Conservation (phyloP, 1,140 invertebrate species). For the Hypsibius dujardini region DNA sequence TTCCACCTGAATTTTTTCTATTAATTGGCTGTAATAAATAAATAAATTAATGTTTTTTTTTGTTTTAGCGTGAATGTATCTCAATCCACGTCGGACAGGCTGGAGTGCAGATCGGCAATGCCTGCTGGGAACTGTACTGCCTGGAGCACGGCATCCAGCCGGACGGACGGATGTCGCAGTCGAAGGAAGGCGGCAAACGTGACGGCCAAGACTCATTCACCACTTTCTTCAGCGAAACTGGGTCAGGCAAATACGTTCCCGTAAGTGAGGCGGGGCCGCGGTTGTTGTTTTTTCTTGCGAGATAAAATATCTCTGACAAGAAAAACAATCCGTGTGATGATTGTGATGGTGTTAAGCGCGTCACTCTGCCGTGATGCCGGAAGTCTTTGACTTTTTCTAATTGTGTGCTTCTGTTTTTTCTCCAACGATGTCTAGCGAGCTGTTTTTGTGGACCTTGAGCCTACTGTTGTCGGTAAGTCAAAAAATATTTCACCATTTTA, state of each 20-base stretch:
- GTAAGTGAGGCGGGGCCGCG: no score
- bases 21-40: no score
- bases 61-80: conserved; percentile 39
- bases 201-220: conserved; percentile 33
- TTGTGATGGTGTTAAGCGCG: no score
- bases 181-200: conserved; percentile 29
- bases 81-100: conserved; percentile 39
- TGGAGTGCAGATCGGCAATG: conserved; percentile 41
- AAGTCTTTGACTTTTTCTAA: no score
- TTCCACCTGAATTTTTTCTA: no score
- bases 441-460: conserved; percentile 27
- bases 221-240: conserved; percentile 35
- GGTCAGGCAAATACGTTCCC: conserved; percentile 32
- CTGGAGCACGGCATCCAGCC: conserved; percentile 34
- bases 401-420: no score
- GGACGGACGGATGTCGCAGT: conserved; percentile 31
- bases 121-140: conserved; percentile 43
- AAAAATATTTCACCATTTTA: no score
- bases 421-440: conserved; percentile 23
- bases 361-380: no score
- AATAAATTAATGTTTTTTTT: no score
- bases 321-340: no score
- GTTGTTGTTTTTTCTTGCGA: no score
- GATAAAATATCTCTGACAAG: no score
- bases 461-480: conserved; percentile 26